Evolutionary conservation across 2,797 vertebrate species (phyloP).

Genomic region (Carapus acus): DNA sequence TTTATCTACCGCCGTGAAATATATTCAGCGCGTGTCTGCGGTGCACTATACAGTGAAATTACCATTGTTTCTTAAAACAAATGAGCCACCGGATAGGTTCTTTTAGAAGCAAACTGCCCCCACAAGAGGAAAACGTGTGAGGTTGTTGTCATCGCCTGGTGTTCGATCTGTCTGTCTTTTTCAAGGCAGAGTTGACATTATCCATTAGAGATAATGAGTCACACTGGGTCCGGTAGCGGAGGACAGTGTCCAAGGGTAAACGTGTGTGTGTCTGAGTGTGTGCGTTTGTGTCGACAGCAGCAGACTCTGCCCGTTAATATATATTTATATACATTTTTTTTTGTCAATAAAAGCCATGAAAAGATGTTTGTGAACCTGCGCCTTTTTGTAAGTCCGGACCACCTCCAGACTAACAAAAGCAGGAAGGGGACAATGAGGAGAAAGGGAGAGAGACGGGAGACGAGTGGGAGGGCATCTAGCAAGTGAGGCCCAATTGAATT

Average conservation of each 20-base stretch:
- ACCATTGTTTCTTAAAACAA: background rate
- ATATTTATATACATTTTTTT: no score
- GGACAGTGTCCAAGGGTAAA: conserved; percentile 30
- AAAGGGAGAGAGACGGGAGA: conserved; percentile 17
- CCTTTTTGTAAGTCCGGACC: conserved; percentile 34
- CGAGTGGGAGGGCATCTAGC: conserved; percentile 45
- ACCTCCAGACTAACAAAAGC: conserved; percentile 41
- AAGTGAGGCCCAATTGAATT: conserved; percentile 83
- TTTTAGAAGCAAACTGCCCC: no score
- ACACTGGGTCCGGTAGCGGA: conserved; percentile 31
- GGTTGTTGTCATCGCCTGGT: conserved; percentile 6
- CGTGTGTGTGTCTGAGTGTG: background rate
- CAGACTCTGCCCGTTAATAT: background rate
- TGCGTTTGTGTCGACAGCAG: conserved; percentile 11
- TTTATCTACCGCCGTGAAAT: background rate
- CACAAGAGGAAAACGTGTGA: conserved; percentile 1
- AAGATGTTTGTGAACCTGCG: conserved; percentile 25
- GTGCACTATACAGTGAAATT: background rate
- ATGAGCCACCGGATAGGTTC: background rate
- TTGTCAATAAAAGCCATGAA: conserved; percentile 19
- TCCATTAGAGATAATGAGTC: conserved; percentile 46
- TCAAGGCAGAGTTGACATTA: conserved; percentile 43
- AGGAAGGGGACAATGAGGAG: conserved; percentile 39
- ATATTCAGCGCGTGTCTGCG: background rate
- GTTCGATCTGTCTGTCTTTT: conserved; percentile 25